phyloP scores from a whole-genome alignment of 2,888 invertebrate genomes.

The Dicranocentrus wangi region DNA sequence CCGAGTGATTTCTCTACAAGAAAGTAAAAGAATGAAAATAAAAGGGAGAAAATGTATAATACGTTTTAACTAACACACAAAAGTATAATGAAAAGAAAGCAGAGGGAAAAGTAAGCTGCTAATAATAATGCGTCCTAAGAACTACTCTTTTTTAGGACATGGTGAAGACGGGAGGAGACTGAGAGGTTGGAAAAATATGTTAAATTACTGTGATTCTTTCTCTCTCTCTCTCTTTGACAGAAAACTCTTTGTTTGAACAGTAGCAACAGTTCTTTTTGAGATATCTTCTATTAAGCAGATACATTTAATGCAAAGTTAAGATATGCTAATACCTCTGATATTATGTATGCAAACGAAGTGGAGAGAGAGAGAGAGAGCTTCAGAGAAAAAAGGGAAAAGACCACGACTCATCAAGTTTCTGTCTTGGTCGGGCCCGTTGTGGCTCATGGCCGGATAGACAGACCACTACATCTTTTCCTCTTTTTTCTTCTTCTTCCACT shows the following conservation, averaged over 20 bases:
- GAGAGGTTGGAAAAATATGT: slow-evolving; percentile 18
- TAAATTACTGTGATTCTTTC: slow-evolving; percentile 12
- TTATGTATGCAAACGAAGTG: slow-evolving; percentile 57
- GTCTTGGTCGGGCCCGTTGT: background rate
- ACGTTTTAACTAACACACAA: slow-evolving; percentile 36
- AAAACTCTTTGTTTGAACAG: slow-evolving; percentile 4
- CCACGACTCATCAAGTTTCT: slow-evolving; percentile 21
- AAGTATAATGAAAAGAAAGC: slow-evolving; percentile 37
- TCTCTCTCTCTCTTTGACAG: background rate
- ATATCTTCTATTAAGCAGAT: slow-evolving; percentile 44
- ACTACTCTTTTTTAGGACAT: background rate
- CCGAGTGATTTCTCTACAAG: slow-evolving; percentile 23
- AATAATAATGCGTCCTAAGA: slow-evolving; percentile 30
- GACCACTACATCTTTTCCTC: background rate
- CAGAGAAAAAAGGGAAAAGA: background rate
- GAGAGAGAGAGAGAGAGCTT: slow-evolving; percentile 12
- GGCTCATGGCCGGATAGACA: background rate
- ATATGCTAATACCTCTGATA: slow-evolving; percentile 53
- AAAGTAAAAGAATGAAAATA: slow-evolving; percentile 58
- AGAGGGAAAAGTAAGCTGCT: slow-evolving; percentile 29
- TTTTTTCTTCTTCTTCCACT: too few relatives aligned
- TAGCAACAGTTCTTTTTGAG: slow-evolving; percentile 35
- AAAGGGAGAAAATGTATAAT: slow-evolving; percentile 52
- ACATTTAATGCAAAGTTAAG: slow-evolving; percentile 45
- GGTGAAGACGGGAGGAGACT: background rate